Evolutionary conservation across 2,113 vertebrate species (phyloP).

Genomic region (Larimichthys crocea): DNA sequence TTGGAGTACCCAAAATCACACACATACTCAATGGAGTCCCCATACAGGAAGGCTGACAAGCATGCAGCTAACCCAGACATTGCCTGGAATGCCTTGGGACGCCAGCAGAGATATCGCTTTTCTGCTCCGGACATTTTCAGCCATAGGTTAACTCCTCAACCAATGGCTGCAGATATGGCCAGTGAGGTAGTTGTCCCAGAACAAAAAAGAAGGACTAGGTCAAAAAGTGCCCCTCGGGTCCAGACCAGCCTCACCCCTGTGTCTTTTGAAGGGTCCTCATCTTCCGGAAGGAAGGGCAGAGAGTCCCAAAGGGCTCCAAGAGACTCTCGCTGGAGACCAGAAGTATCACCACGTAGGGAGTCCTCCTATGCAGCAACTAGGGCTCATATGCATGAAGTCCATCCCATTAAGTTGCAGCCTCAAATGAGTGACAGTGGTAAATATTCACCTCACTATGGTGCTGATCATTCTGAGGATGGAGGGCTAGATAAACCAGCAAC

Average conservation of each 20-base stretch:
- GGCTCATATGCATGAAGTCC: constrained; percentile 89
- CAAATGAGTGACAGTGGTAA: constrained; percentile 88
- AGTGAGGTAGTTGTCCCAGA: constrained; percentile 78
- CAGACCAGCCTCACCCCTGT: constrained; percentile 87
- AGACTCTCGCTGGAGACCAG: constrained; percentile 82
- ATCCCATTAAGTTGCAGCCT: constrained; percentile 95
- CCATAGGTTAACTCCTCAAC: constrained; percentile 76
- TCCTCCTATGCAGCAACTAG: constrained; percentile 82
- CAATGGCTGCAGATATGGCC: constrained; percentile 73
- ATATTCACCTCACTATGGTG: constrained; percentile 88
- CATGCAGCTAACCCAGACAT: constrained; percentile 79
- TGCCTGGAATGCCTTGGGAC: constrained; percentile 82
- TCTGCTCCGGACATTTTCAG: constrained; percentile 83
- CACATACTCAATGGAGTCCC: constrained; percentile 85
- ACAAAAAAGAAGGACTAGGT: constrained; percentile 89
- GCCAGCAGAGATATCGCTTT: constrained; percentile 85
- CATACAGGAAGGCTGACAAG: constrained; percentile 79
- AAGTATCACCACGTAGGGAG: constrained; percentile 88
- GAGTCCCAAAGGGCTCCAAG: constrained; percentile 83
- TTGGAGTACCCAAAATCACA: constrained; percentile 84
- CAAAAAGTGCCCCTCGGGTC: constrained; percentile 91
- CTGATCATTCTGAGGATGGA: constrained; percentile 85
- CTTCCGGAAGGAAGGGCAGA: constrained; percentile 84
- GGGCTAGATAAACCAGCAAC: constrained; percentile 81
- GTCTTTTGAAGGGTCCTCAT: constrained; percentile 83